A percentile compares a stretch with the other conserved stretches of the same genome.
Evolutionary conservation across 1,140 invertebrate species (phyloP).

Genomic region (Phymorhynchus buccinoides): DNA sequence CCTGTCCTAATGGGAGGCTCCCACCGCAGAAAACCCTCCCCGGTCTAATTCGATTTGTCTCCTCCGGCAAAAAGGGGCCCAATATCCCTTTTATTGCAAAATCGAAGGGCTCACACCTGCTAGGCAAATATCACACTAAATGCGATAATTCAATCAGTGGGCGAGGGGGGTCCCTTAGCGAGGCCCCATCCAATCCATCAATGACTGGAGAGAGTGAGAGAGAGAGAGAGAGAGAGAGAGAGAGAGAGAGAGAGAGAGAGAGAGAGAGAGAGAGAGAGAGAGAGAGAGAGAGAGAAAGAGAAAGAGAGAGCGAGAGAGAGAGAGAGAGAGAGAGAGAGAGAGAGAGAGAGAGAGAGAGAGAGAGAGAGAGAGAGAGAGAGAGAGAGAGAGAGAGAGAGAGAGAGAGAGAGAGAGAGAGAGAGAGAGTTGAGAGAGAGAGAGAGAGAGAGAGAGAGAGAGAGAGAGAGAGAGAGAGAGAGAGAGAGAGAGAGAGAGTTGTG

Average conservation of each 20-base stretch:
- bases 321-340: not conserved
- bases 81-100: conserved; percentile 49
- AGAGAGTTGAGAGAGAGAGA: too few species aligned
- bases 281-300: not conserved
- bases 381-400: not conserved
- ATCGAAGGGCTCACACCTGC: conserved; percentile 49
- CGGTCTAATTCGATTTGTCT: conserved; percentile 44
- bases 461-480: not conserved
- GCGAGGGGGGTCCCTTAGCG: conserved; percentile 28
- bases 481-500: not conserved
- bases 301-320: too few species aligned
- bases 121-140: conserved; percentile 49
- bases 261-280: not conserved
- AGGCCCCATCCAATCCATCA: conserved; percentile 37
- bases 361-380: not conserved
- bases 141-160: conserved; percentile 48
- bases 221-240: not conserved
- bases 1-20: conserved; percentile 28
- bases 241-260: too few species aligned
- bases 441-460: too few species aligned
- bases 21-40: conserved; percentile 38
- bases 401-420: not conserved
- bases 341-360: too few species aligned
- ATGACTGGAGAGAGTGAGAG: not conserved
- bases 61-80: conserved; percentile 44